Conservation (phyloP, 2,888 invertebrate species). For the Drosophila buzzatii region DNA sequence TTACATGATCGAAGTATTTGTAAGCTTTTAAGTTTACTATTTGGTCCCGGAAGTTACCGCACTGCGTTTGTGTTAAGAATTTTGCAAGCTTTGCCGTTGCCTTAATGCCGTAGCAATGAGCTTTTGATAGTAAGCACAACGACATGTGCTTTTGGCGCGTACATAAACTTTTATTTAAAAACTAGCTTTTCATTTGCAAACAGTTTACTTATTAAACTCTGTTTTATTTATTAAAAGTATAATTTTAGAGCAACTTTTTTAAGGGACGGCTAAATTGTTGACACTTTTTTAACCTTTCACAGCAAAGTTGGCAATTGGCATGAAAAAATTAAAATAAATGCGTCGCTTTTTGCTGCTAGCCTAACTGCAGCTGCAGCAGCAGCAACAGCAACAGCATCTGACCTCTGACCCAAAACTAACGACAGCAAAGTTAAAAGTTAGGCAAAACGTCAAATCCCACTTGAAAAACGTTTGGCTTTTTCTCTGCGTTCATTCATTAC, state of each 20-base stretch:
- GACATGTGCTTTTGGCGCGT: not conserved
- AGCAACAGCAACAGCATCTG: not conserved
- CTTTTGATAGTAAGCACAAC: constrained; percentile 5
- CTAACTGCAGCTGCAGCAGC: not conserved
- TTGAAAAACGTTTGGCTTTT: constrained; percentile 19
- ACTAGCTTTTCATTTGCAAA: not conserved
- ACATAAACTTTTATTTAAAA: not conserved
- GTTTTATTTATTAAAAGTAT: not conserved
- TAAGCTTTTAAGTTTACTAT: too few species aligned
- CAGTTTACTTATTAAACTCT: not conserved
- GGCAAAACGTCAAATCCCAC: constrained; percentile 21
- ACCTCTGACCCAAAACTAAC: constrained; percentile 10
- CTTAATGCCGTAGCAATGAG: not conserved
- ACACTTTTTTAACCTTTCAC: constrained; percentile 1
- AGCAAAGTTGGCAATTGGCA: constrained; percentile 1
- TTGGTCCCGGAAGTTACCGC: not conserved
- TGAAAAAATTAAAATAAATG: constrained; percentile 12
- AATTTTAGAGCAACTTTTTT: constrained; percentile 5
- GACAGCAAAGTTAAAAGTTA: constrained; percentile 11
- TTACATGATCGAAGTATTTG: too few species aligned
- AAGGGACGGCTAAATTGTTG: not conserved
- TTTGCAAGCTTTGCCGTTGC: not conserved
- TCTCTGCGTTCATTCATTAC: constrained; percentile 6
- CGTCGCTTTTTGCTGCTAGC: constrained; percentile 12
- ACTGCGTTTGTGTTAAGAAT: not conserved